Base-by-base conservation (phyloP, 2,113 vertebrate species). In the Bostrychus sinensis region DNA sequence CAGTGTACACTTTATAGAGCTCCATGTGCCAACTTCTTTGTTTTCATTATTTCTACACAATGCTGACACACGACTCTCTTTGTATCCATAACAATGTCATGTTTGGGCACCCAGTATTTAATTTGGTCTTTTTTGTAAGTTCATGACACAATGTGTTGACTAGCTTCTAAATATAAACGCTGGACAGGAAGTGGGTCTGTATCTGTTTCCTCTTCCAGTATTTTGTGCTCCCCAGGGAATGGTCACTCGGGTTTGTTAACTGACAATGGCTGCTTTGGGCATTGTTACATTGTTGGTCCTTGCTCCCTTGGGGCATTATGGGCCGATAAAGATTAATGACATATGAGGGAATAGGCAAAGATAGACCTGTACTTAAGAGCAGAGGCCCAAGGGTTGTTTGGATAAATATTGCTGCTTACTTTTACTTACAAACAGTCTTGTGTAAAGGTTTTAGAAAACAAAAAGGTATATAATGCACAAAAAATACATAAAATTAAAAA, bases 131-230 rank as follows among this genome's bases (percentile, higher is more conserved):
- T 68, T 72, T 73, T 51, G 55, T 36, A 20, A 8, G 46, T 30
- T 13, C n/a, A 60, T 42, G 62, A 75, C 68, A 61, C 66, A 69
- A 62, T 23, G 51, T 16, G 55, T 61, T 66, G 56, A 72, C 37
- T 1, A 1, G n/a, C 25, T 26, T 3, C 81, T 84, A 83, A 82
- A 89, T 83, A 79, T 90, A 88, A 80, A 87, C 55, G 22, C 37
- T 42, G 46, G 57, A 66, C 30, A 86, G 89, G 90, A 92, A 89
- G 86, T 75, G 61, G 60, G 56, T 70, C 62, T 56, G 53, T 77
- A 76, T 87, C 85, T 76, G 85, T 81, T 89, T 93, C 89, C 91
- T 81, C 70, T 66, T 86, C 53, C 77, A 79, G 58, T 48, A 79
- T 70, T n/a, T n/a, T 85, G 82, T 86, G 37, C 55, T 77, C 81